These are phyloP conservation scores for Phoxinus dragarum DNA, from an alignment of 2,797 vertebrate species.

Conservation along the genomic window DNA sequence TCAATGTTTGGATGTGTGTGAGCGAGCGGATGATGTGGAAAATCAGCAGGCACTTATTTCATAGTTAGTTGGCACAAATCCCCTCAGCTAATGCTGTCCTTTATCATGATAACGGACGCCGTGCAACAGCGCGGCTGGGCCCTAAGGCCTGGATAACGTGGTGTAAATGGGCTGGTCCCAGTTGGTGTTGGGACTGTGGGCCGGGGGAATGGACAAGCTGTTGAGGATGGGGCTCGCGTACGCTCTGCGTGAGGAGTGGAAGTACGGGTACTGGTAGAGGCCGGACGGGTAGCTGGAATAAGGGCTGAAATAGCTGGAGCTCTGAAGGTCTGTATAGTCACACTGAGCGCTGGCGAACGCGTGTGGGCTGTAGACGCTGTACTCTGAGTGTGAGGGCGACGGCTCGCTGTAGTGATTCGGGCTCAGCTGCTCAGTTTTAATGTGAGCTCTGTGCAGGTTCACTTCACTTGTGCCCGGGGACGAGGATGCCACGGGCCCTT, in stretches of 20 bases:
- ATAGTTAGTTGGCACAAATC: slow-evolving; percentile 55
- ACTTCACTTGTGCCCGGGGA: slow-evolving; percentile 73
- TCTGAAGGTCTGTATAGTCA: slow-evolving; percentile 97
- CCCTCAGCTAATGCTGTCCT: slow-evolving; percentile 66
- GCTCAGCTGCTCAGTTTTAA: slow-evolving; percentile 97
- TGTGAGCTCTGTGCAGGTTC: slow-evolving; percentile 87
- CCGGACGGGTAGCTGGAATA: slow-evolving; percentile 91
- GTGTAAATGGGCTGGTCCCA: slow-evolving; percentile 99
- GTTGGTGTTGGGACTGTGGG: slow-evolving; percentile 90
- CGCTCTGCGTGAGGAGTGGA: slow-evolving; percentile 91
- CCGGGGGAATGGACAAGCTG: slow-evolving; percentile 87
- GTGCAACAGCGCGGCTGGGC: slow-evolving; percentile 38
- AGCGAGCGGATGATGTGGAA: slow-evolving; percentile 56
- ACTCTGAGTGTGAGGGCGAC: slow-evolving; percentile 83
- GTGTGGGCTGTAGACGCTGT: slow-evolving; percentile 84
- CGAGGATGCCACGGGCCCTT: slow-evolving; percentile 74
- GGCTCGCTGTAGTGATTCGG: slow-evolving; percentile 91
- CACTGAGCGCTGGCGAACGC: slow-evolving; percentile 89
- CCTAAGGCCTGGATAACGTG: slow-evolving; percentile 90
- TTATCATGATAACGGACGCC: slow-evolving; percentile 78
- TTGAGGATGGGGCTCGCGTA: slow-evolving; percentile 92
- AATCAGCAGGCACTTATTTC: slow-evolving; percentile 91
- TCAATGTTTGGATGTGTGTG: slow-evolving; percentile 40
- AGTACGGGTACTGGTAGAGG: slow-evolving; percentile 96
- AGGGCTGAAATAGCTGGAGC: slow-evolving; percentile 91